Base-by-base conservation (phyloP, 2,888 invertebrate genomes). In the Geotrupes spiniger region DNA sequence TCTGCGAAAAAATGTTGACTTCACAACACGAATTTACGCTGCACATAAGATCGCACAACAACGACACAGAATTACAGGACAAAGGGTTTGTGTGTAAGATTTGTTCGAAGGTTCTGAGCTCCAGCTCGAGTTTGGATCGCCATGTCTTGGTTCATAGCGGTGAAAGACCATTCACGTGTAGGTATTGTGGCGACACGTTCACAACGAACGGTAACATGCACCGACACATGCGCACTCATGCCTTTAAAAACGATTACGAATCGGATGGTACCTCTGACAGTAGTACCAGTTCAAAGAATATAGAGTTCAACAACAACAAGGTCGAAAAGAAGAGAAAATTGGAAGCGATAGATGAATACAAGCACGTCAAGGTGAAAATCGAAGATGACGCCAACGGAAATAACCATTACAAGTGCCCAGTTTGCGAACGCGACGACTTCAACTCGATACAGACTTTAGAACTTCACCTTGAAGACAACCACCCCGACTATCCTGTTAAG, bases 161-260 rank as follows among this genome's bases (percentile, higher is more conserved):
- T 10, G 89, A 89, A 64, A 77, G 89, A 6, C 89, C 89, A 2
- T 90, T 89, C 72, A 82, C 83, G 62, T 91, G 90, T 70, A 82
- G 82, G 63, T 78, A 83, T 60, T 91, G 90, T 71, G 82, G 84
- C 46, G 83, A 88, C 72, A 84, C 88, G 29, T 91, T 91, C 72
- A 89, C 89, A 26, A 89, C 89, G 9, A 90, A 89, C 69, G 89
- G 89, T 16, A 90, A 89, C 71, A 89, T 91, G 89, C 89, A 89
- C 66, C 76, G 89, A 28, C 91, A 91, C 70, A 81, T 87, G 78
- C 78, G 88, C 50, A 87, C 86, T 1, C 86, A 87, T 68, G 79
- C 78, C 51, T 75, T 75, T 54, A 77, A 76, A 59, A 68, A 68
- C 37, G 76, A 76, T 61, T 83, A 82, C 65, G 83, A 83, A 66